phyloP scores from a whole-genome alignment of 2,888 invertebrate genomes.

The Thelaira solivaga region DNA sequence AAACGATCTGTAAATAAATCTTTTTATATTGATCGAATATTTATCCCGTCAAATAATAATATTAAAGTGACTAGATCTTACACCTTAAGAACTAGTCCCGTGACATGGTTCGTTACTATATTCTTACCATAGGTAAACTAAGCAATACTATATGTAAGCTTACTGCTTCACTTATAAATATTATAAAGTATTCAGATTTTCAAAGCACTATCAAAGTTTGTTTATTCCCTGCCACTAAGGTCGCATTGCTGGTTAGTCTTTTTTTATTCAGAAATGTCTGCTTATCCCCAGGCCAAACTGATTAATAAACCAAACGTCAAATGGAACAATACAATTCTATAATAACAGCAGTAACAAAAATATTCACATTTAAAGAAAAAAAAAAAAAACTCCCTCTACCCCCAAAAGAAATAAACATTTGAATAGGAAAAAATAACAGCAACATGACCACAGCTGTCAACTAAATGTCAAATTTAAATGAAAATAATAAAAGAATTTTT shows the following conservation, averaged over 20 bases:
- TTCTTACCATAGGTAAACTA: too few species aligned
- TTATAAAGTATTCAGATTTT: neutral
- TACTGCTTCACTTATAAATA: too few species aligned
- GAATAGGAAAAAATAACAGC: slow-evolving; percentile 52
- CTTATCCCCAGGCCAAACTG: slow-evolving; percentile 74
- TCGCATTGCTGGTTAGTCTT: slow-evolving; percentile 48
- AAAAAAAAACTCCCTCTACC: too few species aligned
- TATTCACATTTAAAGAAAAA: slow-evolving; percentile 52
- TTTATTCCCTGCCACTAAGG: slow-evolving; percentile 51
- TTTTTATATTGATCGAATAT: too few species aligned
- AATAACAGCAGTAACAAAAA: slow-evolving; percentile 40
- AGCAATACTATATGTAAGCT: too few species aligned
- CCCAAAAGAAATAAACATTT: slow-evolving; percentile 33
- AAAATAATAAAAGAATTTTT: slow-evolving; percentile 30
- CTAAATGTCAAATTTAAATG: slow-evolving; percentile 74
- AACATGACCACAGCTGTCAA: slow-evolving; percentile 72
- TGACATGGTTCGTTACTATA: too few species aligned
- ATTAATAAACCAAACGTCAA: slow-evolving; percentile 77
- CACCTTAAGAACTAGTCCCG: too few species aligned
- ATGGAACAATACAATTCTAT: slow-evolving; percentile 70
- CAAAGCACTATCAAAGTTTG: neutral
- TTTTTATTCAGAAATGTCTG: slow-evolving; percentile 42
- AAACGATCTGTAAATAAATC: too few species aligned
- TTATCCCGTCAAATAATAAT: too few species aligned
- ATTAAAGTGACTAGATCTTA: too few species aligned